Percentiles rank a stretch among this genome's conserved stretches.
Evolutionary conservation across 2,888 invertebrate species (phyloP).

Genomic region (Drosophila barbarae): DNA sequence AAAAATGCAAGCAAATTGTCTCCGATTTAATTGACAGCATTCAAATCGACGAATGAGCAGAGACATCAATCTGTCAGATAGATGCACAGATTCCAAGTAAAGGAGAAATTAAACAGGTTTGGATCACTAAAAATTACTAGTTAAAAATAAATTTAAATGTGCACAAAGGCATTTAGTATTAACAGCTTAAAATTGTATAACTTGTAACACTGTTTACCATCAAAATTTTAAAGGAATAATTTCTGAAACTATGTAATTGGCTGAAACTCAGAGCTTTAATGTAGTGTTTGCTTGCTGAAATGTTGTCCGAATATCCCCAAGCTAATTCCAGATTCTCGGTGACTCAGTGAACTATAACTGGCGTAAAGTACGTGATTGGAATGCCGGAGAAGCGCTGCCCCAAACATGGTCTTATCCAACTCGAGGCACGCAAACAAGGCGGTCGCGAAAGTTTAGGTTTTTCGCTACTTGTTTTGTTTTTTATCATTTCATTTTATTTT

Average conservation of each 20-base stretch:
- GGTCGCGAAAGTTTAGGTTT: constrained; percentile 14
- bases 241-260: background rate
- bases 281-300: constrained; percentile 2
- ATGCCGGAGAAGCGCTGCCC: constrained; percentile 25
- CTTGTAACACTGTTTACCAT: no score
- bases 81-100: background rate
- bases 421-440: constrained; percentile 24
- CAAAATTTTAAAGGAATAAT: background rate
- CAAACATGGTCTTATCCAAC: constrained; percentile 41
- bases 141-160: background rate
- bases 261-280: background rate
- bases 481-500: constrained; percentile 20
- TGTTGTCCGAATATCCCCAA: constrained; percentile 12
- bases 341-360: constrained; percentile 43
- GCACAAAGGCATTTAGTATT: background rate
- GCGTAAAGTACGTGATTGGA: constrained; percentile 52
- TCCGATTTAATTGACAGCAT: constrained; percentile 20
- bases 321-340: constrained; percentile 26
- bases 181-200: background rate
- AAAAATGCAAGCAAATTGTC: constrained; percentile 18
- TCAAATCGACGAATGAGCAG: constrained; percentile 16
- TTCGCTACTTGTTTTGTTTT: constrained; percentile 16
- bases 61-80: constrained; percentile 24
- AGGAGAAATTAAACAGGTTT: constrained; percentile 1
- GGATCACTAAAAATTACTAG: background rate